Evolutionary conservation across 2,888 invertebrate genomes (phyloP).

Genomic region (Leptinotarsa tumamoca): DNA sequence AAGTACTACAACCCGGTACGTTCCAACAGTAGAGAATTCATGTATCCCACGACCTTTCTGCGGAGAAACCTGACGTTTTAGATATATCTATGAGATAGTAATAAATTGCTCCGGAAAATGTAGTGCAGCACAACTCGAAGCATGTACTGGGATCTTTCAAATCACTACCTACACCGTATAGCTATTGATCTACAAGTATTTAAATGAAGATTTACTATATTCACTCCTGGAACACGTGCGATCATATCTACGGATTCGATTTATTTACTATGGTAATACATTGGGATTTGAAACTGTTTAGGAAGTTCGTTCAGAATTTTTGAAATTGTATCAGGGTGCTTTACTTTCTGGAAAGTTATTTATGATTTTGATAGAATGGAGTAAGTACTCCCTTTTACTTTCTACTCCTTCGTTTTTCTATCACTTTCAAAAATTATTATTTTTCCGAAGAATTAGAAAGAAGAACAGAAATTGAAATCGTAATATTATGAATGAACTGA

Average conservation of each 20-base stretch:
- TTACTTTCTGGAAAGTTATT: no score
- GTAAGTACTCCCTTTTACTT: no score
- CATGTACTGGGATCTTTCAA: conserved; percentile 10
- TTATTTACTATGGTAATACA: neutral
- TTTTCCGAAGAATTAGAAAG: no score
- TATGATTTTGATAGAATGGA: no score
- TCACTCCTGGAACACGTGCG: conserved; percentile 15
- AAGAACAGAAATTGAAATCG: no score
- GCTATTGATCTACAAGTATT: conserved; percentile 12
- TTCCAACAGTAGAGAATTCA: neutral
- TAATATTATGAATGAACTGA: no score
- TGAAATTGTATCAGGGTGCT: no score
- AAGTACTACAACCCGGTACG: neutral
- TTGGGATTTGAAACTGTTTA: neutral
- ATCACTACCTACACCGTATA: conserved; percentile 12
- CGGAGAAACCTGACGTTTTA: neutral
- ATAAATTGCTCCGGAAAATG: conserved; percentile 10
- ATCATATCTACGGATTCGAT: conserved; percentile 12
- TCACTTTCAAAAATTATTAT: no score
- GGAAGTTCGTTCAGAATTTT: neutral
- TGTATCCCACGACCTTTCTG: conserved; percentile 16
- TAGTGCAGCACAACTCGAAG: conserved; percentile 13
- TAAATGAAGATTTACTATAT: conserved; percentile 6
- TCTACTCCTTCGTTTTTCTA: no score
- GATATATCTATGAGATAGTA: conserved; percentile 13